Conservation (phyloP, 2,797 vertebrate species). For the Ciconia nigra region DNA sequence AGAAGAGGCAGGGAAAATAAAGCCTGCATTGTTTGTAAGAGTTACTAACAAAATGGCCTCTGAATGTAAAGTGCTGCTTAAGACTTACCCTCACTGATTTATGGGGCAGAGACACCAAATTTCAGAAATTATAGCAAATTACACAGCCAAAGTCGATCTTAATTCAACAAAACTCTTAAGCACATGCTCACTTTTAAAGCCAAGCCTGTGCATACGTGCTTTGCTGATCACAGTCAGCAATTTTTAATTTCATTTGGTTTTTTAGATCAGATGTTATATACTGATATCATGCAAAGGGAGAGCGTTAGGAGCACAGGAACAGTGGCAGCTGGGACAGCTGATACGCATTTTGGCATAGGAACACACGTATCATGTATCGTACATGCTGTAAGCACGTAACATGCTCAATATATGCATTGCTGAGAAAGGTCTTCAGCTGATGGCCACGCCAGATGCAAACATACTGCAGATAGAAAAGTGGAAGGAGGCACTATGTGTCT, state of each 20-base stretch:
- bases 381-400: rapidly evolving
- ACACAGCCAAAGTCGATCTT: background rate
- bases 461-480: background rate
- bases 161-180: background rate
- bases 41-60: background rate
- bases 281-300: background rate
- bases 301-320: background rate
- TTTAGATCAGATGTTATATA: background rate
- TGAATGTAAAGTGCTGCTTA: background rate
- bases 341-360: background rate
- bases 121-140: background rate
- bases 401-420: background rate
- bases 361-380: background rate
- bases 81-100: background rate
- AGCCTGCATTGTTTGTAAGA: background rate
- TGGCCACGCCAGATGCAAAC: background rate
- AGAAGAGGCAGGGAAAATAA: background rate
- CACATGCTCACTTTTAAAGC: background rate
- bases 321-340: background rate
- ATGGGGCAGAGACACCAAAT: background rate
- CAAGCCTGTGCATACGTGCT: background rate
- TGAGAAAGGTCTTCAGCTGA: background rate
- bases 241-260: background rate
- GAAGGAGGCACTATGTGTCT: background rate
- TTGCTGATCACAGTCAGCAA: background rate